These are phyloP conservation scores for Bos javanicus DNA, from an alignment of 2,113 vertebrate species.

Conservation along the genomic window DNA sequence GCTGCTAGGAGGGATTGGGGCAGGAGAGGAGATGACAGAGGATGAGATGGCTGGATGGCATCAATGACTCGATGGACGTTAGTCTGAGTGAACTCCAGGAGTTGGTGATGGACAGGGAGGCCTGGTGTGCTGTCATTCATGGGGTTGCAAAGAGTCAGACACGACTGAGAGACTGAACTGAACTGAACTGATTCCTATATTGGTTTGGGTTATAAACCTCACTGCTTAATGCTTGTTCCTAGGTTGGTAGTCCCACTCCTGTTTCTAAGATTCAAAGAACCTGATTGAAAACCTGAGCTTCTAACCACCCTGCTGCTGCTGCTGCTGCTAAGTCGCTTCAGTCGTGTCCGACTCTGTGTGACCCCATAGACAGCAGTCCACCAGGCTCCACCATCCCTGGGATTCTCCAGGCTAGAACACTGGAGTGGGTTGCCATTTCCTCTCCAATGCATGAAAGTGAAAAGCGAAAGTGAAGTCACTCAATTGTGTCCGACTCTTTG, in stretches of 20 bases:
- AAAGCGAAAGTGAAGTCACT: background rate
- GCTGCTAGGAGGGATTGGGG: no score
- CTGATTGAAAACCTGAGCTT: background rate
- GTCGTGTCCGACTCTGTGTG: background rate
- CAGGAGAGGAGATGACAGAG: no score
- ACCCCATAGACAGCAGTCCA: background rate
- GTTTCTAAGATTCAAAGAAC: background rate
- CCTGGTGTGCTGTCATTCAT: no score
- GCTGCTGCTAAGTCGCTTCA: background rate
- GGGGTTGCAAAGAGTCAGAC: no score
- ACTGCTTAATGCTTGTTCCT: background rate
- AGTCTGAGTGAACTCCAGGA: no score
- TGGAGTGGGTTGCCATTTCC: background rate
- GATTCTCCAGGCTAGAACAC: background rate
- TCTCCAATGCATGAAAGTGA: no score
- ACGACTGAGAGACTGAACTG: no score
- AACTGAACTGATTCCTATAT: background rate
- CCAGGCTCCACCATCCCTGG: background rate
- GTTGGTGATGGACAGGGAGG: no score
- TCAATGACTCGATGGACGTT: no score
- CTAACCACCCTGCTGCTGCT: background rate
- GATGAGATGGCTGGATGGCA: no score
- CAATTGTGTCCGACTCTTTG: background rate
- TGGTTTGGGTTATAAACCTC: background rate
- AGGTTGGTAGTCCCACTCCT: background rate